Evolutionary conservation across 2,888 invertebrate genomes (phyloP), one percentile per base, ranked within the genome.

Genomic region (Drosophila merina): DNA sequence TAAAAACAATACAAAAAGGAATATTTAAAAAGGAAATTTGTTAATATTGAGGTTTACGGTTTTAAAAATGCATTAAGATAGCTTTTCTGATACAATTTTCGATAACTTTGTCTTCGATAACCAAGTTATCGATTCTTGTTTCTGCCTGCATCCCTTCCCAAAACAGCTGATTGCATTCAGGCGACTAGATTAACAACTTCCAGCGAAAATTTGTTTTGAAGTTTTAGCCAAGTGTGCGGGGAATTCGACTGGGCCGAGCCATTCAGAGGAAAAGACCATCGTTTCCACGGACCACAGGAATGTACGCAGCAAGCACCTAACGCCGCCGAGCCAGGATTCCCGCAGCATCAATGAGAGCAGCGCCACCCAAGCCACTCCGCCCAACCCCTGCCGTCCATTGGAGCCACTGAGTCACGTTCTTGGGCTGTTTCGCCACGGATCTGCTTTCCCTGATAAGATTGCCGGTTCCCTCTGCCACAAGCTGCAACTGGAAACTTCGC

Each of bases 121-220:
- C 14, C 9, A 56, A 10, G 70, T 42, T 57, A 57, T 69, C 57
- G 58, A 56, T 57, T 57, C 2, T 20, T 20, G 30, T 12, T 26
- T 42, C 28, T 4, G 50, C 36, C 25, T 10, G 4, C 42, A 42
- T 28, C 44, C 33, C 42, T 38, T 44, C 54, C 25, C 36, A 2
- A 55, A 73, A 33, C 70, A 70, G 70, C 70, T 70, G 74, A 57
- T 57, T 45, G 12, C 31, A 36, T 30, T 64, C 67, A 63, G 76
- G 68, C 83, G 66, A 88, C 71, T 76, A 79, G 80, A 88, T 88
- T 83, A 69, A 77, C 63, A 76, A 73, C 57, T 76, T 74, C 64
- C 59, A 62, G 51, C 50, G 25, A 45, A 50, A 47, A 76, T 72
- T 79, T 83, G 72, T 79, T 88, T 57, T 69, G 57, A 69, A 72